A percentile compares a stretch with the other conserved stretches of the same genome.
Conservation (phyloP, 2,113 vertebrate species). For the Equus quagga region DNA sequence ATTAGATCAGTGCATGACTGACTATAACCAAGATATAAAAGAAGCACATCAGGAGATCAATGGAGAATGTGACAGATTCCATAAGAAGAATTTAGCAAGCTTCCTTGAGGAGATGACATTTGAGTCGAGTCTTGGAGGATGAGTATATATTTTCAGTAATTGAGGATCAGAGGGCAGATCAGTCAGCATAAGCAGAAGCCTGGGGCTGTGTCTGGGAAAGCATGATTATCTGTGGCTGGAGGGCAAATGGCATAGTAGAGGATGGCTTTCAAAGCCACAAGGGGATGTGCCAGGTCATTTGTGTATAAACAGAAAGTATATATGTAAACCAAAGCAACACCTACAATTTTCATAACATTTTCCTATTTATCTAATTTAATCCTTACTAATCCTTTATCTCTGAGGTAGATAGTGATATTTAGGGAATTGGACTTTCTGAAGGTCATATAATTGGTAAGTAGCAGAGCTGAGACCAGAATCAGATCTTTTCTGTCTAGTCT, state of each 20-base stretch:
- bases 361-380: neutral
- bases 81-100: neutral
- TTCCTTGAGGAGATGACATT: slow-evolving; percentile 32
- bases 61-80: neutral
- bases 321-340: neutral
- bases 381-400: neutral
- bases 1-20: neutral
- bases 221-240: neutral
- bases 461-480: neutral
- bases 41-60: neutral
- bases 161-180: neutral
- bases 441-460: slow-evolving; percentile 20
- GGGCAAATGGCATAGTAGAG: neutral
- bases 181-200: neutral
- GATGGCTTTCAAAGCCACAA: slow-evolving; percentile 24
- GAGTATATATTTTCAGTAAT: slow-evolving; percentile 52
- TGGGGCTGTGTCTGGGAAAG: neutral
- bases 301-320: slow-evolving; percentile 8
- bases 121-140: slow-evolving; percentile 24
- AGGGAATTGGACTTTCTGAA: slow-evolving; percentile 17
- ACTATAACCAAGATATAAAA: slow-evolving; percentile 22
- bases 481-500: neutral
- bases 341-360: neutral
- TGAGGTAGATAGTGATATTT: slow-evolving; percentile 31
- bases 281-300: neutral